Evolutionary conservation across 1,140 invertebrate genomes (phyloP), one percentile per base, ranked within the genome.

Genomic region (Notospermus geniculatus): DNA sequence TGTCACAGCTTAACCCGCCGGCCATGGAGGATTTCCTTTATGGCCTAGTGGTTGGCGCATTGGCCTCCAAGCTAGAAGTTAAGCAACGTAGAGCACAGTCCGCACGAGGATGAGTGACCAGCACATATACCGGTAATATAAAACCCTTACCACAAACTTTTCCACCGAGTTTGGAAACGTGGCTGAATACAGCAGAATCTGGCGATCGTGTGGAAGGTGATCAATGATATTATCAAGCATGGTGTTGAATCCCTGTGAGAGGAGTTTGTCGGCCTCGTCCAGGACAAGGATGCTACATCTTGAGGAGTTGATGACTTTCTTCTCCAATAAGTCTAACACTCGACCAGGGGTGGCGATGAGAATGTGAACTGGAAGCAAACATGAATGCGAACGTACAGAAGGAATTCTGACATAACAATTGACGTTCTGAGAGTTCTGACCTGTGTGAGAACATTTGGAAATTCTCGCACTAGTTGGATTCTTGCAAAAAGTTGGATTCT

Each of bases 141-240:
- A n/a, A n/a, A n/a, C 75, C n/a, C 81, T 81, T 72, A 87, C 85
- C 95, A 98, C 98, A 80, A 99, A 99, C 78, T 95, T 89, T 83
- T 98, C 96, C n/a, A 99, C 97, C 71, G 95, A 97, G 57, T 97
- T 84, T 68, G 97, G 97, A 84, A 99, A 99, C 69, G 97, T 99
- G 63, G 97, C 97, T 67, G 96, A 99, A 85, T 97, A 99, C 60
- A 99, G 86, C 76, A 99, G 86, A 77, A 99, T 97, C 83, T 99
- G 97, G 83, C 96, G 88, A 83, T 96, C 91, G 73, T 88, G 86
- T 62, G 97, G 97, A 83, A 99, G 86, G 85, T 90, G 89, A 71
- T 88, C 87, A 83, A 99, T 98, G 70, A 98, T 91, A 83, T 90
- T 91, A 85, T 98, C 95, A 74, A 98, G 85, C 92, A 98, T 97